Evolutionary conservation across 2,113 vertebrate species (phyloP).

Genomic region (Pteruthius melanotis): DNA sequence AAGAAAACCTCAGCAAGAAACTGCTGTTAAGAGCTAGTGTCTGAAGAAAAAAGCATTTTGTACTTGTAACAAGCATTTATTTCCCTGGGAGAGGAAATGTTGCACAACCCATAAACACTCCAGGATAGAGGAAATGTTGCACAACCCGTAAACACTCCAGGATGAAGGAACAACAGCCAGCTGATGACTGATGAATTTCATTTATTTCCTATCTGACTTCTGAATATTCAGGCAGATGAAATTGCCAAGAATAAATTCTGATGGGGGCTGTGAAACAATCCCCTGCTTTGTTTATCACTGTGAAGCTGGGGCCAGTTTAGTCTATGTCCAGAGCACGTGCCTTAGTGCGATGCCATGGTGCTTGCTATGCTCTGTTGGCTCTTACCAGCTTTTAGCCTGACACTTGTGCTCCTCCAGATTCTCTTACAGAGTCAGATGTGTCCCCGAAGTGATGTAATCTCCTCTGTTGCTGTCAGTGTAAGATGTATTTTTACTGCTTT

Average conservation of each 20-base stretch:
- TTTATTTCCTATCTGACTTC: constrained; percentile 18
- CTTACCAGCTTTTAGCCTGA: background rate
- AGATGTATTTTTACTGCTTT: background rate
- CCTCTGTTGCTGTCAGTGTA: background rate
- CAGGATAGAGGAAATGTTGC: constrained; percentile 23
- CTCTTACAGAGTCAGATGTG: background rate
- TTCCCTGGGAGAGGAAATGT: background rate
- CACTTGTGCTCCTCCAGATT: background rate
- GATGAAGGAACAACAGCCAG: background rate
- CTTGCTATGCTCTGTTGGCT: background rate
- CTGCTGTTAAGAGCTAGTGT: background rate
- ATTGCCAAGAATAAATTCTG: background rate
- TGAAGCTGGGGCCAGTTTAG: background rate
- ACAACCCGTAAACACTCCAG: background rate
- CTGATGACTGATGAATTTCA: constrained; percentile 17
- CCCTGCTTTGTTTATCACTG: background rate
- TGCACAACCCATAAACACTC: background rate
- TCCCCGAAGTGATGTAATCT: background rate
- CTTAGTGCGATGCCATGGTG: background rate
- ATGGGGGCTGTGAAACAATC: background rate
- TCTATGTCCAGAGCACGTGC: background rate
- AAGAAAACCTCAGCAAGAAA: background rate
- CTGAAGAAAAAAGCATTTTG: background rate
- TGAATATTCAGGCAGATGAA: background rate
- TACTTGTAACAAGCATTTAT: background rate